A percentile compares a stretch with the other conserved stretches of the same genome.
phyloP scores from a whole-genome alignment of 2,113 vertebrate species.

The Leuciscus idus region DNA sequence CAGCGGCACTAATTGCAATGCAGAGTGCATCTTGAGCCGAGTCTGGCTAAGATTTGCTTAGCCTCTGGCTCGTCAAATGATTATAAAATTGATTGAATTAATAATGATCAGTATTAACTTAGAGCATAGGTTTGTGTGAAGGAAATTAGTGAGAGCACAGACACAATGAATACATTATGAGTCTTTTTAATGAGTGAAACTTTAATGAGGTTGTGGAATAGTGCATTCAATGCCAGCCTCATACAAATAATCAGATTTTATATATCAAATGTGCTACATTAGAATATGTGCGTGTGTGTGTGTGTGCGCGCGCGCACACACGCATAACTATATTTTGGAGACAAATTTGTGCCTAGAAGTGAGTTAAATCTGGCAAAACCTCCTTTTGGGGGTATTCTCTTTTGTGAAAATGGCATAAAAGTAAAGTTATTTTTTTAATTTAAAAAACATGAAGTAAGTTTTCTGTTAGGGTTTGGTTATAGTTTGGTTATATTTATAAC shows the following conservation, averaged over 20 bases:
- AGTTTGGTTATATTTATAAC: too few relatives aligned
- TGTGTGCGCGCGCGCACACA: not conserved
- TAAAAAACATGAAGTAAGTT: too few relatives aligned
- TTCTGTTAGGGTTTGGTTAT: too few relatives aligned
- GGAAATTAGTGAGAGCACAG: constrained; percentile 58
- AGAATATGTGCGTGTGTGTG: not conserved
- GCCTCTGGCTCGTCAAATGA: constrained; percentile 76
- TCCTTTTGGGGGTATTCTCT: not conserved
- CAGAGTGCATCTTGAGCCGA: constrained; percentile 62
- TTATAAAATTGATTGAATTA: constrained; percentile 79
- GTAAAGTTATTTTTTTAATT: too few relatives aligned
- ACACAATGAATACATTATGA: constrained; percentile 53
- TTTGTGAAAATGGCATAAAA: not conserved
- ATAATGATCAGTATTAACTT: constrained; percentile 73
- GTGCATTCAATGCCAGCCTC: not conserved
- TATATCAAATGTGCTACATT: not conserved
- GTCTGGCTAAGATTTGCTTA: constrained; percentile 73
- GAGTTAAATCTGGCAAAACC: not conserved
- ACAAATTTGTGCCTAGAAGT: not conserved
- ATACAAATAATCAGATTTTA: not conserved
- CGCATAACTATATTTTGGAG: not conserved
- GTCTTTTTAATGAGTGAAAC: constrained; percentile 57
- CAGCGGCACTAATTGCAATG: constrained; percentile 71
- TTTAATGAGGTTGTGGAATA: constrained; percentile 8
- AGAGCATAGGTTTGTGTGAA: constrained; percentile 61